Evolutionary conservation across 2,888 invertebrate species (phyloP).

Genomic region (Laothoe populi): DNA sequence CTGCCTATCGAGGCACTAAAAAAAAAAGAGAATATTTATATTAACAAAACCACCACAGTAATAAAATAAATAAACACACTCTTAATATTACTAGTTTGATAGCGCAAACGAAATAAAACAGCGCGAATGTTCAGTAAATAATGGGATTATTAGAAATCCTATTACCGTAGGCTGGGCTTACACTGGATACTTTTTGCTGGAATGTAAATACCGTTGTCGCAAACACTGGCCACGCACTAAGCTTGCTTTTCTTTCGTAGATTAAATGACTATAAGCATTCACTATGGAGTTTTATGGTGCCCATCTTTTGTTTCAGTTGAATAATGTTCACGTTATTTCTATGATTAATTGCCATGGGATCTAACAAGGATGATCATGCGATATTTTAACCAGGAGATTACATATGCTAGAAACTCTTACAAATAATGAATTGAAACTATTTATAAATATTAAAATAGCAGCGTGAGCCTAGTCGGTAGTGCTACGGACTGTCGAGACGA

Average conservation of each 20-base stretch:
- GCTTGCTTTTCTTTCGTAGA: conserved; percentile 16
- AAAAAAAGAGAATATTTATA: no score
- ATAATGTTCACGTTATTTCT: not conserved
- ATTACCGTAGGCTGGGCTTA: conserved; percentile 29
- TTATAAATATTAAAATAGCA: no score
- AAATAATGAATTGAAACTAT: no score
- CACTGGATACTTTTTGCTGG: conserved; percentile 19
- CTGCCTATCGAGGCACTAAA: no score
- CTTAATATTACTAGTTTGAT: not conserved
- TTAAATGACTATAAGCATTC: conserved; percentile 4
- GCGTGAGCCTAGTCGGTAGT: no score
- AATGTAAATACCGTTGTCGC: conserved; percentile 10
- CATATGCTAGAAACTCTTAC: no score
- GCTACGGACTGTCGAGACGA: no score
- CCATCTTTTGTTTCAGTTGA: conserved; percentile 2
- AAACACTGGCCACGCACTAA: not conserved
- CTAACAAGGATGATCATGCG: no score
- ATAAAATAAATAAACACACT: no score
- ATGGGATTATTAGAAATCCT: conserved; percentile 34
- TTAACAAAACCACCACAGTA: no score
- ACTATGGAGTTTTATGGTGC: not conserved
- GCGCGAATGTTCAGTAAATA: conserved; percentile 30
- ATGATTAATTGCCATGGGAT: not conserved
- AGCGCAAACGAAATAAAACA: conserved; percentile 22
- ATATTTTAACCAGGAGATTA: no score